A percentile compares a stretch with the other conserved stretches of the same genome.
These are phyloP conservation scores for Pristiophorus japonicus DNA, from an alignment of 2,113 vertebrate genomes.

Conservation along the genomic window DNA sequence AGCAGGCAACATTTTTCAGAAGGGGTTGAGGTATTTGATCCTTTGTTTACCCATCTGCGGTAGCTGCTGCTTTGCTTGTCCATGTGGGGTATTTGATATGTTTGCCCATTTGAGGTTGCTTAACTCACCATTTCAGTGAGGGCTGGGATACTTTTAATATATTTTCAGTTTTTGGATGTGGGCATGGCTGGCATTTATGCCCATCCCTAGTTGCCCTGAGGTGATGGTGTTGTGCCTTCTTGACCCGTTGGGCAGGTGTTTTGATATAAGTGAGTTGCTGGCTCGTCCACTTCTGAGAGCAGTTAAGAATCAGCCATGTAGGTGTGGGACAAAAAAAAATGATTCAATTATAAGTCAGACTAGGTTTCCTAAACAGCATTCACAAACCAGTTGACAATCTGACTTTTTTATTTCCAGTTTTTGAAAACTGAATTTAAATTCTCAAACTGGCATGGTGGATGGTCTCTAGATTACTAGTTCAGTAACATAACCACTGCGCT, in stretches of 20 bases:
- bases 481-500: not conserved
- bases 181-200: no score
- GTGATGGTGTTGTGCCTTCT: not conserved
- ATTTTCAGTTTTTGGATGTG: not conserved
- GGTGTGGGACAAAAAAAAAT: not conserved
- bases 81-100: no score
- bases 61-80: no score
- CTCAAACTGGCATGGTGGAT: not conserved
- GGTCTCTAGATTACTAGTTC: not conserved
- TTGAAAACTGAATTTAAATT: not conserved
- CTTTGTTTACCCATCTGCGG: no score
- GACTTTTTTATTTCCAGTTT: not conserved
- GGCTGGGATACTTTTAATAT: no score
- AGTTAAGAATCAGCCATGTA: not conserved
- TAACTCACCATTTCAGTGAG: no score
- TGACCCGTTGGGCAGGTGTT: not conserved
- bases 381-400: not conserved
- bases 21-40: no score
- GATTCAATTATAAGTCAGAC: not conserved
- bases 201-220: no score
- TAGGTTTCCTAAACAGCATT: not conserved
- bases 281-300: not conserved
- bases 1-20: not conserved
- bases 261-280: not conserved
- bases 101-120: no score